These are phyloP conservation scores for Dermolepida albohirtum DNA, from an alignment of 2,888 invertebrate species.

Conservation along the genomic window DNA sequence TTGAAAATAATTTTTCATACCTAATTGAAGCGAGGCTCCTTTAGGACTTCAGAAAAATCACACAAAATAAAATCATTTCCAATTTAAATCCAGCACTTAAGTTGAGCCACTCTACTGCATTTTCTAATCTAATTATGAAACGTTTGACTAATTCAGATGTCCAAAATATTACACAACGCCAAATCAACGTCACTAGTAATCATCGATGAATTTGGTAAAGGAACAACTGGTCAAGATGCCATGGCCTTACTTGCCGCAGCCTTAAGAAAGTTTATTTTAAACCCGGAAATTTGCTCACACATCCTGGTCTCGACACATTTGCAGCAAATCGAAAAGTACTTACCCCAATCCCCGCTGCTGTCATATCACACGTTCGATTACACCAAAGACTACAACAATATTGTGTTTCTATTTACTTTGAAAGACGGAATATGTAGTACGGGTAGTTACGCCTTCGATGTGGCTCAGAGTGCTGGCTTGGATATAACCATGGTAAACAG, in stretches of 20 bases:
- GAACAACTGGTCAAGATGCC: conserved; percentile 83
- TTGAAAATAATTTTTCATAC: no score
- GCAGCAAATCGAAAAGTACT: conserved; percentile 71
- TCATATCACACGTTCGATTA: conserved; percentile 53
- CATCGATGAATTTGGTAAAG: conserved; percentile 92
- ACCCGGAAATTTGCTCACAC: conserved; percentile 74
- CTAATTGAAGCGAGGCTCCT: no score
- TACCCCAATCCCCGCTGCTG: conserved; percentile 67
- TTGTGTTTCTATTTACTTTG: conserved; percentile 77
- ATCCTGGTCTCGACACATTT: conserved; percentile 84
- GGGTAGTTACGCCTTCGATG: conserved; percentile 77
- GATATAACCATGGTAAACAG: conserved; percentile 67
- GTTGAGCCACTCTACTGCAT: no score
- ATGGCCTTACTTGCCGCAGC: conserved; percentile 77
- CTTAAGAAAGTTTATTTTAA: conserved; percentile 74
- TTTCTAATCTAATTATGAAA: no score
- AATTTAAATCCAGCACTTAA: no score
- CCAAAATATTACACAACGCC: conserved; percentile 76
- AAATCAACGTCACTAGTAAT: conserved; percentile 78
- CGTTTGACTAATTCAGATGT: no score
- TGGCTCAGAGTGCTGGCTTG: conserved; percentile 73
- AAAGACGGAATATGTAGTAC: conserved; percentile 68
- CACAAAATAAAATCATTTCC: no score
- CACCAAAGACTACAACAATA: conserved; percentile 55
- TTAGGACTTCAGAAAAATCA: no score